Evolutionary conservation across 2,113 vertebrate genomes (phyloP).

Genomic region (Myocastor coypus): DNA sequence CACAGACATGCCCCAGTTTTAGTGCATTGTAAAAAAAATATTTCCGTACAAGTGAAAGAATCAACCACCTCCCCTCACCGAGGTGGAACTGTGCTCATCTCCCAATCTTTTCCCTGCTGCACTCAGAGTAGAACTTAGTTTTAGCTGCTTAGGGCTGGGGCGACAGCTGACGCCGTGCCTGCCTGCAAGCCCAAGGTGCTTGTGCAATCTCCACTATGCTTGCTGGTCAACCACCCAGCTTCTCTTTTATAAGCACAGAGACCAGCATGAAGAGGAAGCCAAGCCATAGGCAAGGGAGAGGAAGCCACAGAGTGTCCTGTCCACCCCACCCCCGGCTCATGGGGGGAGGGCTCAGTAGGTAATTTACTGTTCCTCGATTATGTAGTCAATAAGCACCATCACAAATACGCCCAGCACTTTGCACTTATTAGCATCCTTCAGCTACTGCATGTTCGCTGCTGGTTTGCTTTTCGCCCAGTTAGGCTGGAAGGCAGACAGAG

Average conservation of each 20-base stretch:
- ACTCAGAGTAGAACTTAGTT: conserved; percentile 22
- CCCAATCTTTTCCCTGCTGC: background rate
- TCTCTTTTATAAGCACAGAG: background rate
- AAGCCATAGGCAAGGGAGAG: background rate
- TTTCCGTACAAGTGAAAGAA: conserved; percentile 53
- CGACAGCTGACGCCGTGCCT: too few species aligned
- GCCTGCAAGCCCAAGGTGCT: too few species aligned
- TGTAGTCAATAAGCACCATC: background rate
- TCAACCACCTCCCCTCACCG: background rate
- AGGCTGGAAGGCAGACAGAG: background rate
- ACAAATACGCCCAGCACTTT: background rate
- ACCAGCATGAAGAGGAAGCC: background rate
- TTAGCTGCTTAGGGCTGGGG: background rate
- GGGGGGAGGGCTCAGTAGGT: background rate
- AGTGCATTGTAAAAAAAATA: conserved; percentile 11
- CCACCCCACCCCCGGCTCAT: background rate
- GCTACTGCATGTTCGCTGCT: background rate
- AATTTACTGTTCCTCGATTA: conserved; percentile 4
- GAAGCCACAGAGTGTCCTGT: background rate
- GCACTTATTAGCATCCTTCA: conserved; percentile 22
- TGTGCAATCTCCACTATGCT: background rate
- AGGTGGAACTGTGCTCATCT: conserved; percentile 33
- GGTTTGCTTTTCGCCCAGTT: background rate
- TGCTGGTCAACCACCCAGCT: background rate
- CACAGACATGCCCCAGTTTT: background rate